Evolutionary conservation across 1,140 invertebrate species (phyloP).

Genomic region (Pseudomyrmex concolor): DNA sequence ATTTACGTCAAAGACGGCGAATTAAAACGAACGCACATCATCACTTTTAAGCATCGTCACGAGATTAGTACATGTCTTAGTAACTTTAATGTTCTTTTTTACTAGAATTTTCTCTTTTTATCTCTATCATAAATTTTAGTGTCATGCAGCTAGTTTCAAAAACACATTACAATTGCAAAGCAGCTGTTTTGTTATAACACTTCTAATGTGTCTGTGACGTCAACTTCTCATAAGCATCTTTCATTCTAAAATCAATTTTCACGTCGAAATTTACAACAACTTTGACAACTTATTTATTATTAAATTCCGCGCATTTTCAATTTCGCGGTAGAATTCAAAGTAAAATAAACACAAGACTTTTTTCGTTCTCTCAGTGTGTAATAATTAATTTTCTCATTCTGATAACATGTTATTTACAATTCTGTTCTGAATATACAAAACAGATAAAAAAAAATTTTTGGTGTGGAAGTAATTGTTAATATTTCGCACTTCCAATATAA

Average conservation of each 20-base stretch:
- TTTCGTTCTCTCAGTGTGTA: neutral
- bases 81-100: conserved; percentile 4
- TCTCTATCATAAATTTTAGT: neutral
- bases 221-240: neutral
- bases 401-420: neutral
- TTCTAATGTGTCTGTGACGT: neutral
- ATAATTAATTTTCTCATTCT: neutral
- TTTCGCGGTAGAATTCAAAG: no score
- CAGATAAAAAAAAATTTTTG: neutral
- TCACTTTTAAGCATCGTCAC: neutral
- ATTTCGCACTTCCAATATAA: conserved; percentile 40
- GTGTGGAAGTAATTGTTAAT: neutral
- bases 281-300: no score
- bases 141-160: conserved; percentile 1
- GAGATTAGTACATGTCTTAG: neutral
- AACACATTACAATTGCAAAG: neutral
- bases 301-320: no score
- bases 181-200: neutral
- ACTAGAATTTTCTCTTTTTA: conserved; percentile 32
- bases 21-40: conserved; percentile 24
- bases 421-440: neutral
- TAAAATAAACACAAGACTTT: no score
- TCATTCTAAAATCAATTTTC: neutral
- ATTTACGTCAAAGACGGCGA: conserved; percentile 26
- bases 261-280: no score